Evolutionary conservation across 2,888 invertebrate genomes (phyloP).

Genomic region (Parnassius glacialis): DNA sequence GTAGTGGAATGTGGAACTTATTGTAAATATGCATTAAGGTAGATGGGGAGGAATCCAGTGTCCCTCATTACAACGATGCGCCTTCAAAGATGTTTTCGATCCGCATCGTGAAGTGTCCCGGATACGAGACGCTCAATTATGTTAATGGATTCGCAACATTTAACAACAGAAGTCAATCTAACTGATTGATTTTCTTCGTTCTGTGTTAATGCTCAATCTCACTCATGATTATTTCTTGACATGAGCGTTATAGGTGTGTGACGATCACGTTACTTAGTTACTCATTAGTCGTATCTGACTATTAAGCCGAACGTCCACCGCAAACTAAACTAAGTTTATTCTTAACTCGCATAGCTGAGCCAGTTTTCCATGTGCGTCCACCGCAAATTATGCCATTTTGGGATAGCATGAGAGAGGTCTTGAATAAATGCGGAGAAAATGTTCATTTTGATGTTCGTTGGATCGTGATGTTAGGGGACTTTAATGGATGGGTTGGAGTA

Average conservation of each 20-base stretch:
- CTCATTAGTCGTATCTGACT: too few relatives aligned
- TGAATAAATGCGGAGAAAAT: too few relatives aligned
- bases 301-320: too few relatives aligned
- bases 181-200: constrained; percentile 58
- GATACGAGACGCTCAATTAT: constrained; percentile 74
- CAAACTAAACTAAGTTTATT: too few relatives aligned
- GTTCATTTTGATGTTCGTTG: too few relatives aligned
- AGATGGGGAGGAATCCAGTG: constrained; percentile 53
- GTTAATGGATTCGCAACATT: constrained; percentile 70
- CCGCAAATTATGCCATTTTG: too few relatives aligned
- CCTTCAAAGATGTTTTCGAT: constrained; percentile 68
- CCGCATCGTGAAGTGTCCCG: constrained; percentile 65
- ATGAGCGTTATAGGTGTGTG: constrained; percentile 21
- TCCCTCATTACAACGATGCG: constrained; percentile 67
- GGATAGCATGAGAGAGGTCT: too few relatives aligned
- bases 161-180: constrained; percentile 48
- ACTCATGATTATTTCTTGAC: constrained; percentile 43
- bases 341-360: too few relatives aligned
- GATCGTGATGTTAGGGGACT: too few relatives aligned
- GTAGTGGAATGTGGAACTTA: constrained; percentile 45
- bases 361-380: too few relatives aligned
- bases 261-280: too few relatives aligned
- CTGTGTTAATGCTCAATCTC: constrained; percentile 35
- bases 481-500: too few relatives aligned
- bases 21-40: constrained; percentile 71